Evolutionary conservation across 2,888 invertebrate genomes (phyloP).

Genomic region (Diarsia rubi): DNA sequence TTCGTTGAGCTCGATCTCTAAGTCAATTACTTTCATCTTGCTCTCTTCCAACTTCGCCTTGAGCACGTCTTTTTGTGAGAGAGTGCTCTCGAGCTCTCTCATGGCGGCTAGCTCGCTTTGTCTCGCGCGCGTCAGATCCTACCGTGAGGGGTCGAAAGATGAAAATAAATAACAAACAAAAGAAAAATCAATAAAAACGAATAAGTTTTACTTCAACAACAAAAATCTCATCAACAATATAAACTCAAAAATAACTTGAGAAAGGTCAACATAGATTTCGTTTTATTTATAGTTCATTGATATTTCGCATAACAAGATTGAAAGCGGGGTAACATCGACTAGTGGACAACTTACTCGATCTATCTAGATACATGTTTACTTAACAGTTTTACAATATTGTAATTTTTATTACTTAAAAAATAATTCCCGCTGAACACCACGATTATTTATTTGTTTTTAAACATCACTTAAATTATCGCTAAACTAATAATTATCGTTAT

Average conservation of each 20-base stretch:
- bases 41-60: constrained; percentile 84
- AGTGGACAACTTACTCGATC: constrained; percentile 88
- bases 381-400: constrained; percentile 89
- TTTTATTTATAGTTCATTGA: constrained; percentile 80
- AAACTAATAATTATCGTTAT: constrained; percentile 87
- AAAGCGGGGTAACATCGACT: constrained; percentile 88
- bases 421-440: constrained; percentile 90
- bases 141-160: constrained; percentile 81
- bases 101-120: constrained; percentile 83
- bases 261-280: constrained; percentile 82
- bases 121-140: constrained; percentile 85
- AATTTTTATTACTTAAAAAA: constrained; percentile 87
- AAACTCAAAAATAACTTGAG: constrained; percentile 84
- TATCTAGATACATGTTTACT: constrained; percentile 89
- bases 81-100: constrained; percentile 80
- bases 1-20: constrained; percentile 90
- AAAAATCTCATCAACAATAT: constrained; percentile 83
- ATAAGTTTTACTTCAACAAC: constrained; percentile 82
- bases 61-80: constrained; percentile 81
- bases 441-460: constrained; percentile 83
- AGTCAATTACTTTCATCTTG: constrained; percentile 87
- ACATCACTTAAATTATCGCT: constrained; percentile 88
- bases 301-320: constrained; percentile 87
- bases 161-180: constrained; percentile 79
- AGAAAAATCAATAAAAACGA: constrained; percentile 77